Conservation (phyloP, 2,888 invertebrate genomes). For the Drepanosiphum platanoidis region DNA sequence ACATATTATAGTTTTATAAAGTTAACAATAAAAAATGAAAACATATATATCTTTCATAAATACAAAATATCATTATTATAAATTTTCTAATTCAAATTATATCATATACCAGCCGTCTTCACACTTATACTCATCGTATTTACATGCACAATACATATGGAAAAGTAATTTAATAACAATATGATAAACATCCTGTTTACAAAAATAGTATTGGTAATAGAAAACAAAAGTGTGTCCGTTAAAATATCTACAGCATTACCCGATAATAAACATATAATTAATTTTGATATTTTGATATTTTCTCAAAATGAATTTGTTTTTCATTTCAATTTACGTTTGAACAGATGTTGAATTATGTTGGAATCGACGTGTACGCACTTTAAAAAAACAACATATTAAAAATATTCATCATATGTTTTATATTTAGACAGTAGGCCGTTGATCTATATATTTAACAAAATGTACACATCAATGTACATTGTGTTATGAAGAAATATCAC, state of each 20-base stretch:
- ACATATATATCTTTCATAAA: neutral
- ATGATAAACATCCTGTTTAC: too few relatives aligned
- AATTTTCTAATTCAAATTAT: neutral
- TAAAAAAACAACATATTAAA: conserved; percentile 2
- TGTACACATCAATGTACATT: neutral
- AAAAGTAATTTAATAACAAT: neutral
- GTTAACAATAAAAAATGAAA: conserved; percentile 13
- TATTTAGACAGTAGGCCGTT: conserved; percentile 53
- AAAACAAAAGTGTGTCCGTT: neutral
- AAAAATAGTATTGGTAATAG: too few relatives aligned
- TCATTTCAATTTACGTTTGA: conserved; percentile 17
- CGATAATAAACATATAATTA: neutral
- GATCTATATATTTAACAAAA: conserved; percentile 3
- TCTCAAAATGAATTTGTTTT: neutral
- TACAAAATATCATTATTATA: neutral
- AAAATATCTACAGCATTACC: neutral
- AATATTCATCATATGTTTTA: conserved; percentile 10
- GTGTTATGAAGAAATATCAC: neutral
- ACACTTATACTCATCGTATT: neutral
- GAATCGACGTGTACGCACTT: conserved; percentile 12
- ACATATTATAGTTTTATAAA: neutral
- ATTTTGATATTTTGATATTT: neutral
- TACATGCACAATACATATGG: neutral
- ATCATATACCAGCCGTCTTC: neutral
- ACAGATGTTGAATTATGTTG: conserved; percentile 39